Evolutionary conservation across 2,888 invertebrate species (phyloP), one percentile per base, ranked within the genome.

Genomic region (Melanchra persicariae): DNA sequence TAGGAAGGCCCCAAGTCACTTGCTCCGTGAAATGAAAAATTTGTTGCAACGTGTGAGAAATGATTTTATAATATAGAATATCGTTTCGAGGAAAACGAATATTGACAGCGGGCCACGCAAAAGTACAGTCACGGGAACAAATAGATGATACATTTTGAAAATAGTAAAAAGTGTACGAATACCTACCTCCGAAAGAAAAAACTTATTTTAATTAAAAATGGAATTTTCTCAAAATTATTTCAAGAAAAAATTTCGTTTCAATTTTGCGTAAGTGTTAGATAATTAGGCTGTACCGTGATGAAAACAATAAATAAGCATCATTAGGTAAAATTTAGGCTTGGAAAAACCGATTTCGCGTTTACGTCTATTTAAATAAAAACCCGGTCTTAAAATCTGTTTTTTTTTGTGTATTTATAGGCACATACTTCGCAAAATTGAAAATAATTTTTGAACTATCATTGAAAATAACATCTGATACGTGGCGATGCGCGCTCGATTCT

Each of bases 41-140:
- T 43, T 63, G 55, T 43, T 37, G 49, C 22, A 55, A 37, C 55
- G 49, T 45, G 37, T 58, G 52, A 52, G 24, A 73, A 73, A 40
- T 55, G 49, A 19, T 49, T 60, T 45, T 55, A 67, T 74, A 43
- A 64, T 51, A 19, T 51, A 37, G 26, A 49, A 54, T 22, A 37
- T 15, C 22, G 17, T 59, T 62, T 45, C 57, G 4, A 49, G n/a
- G 58, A 52, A 62, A 68, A 7, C n/a, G 9, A 37, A 59, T 51
- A n/a, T 60, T 75, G 54, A 70, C 70, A 60, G 22, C n/a, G 49
- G 15, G 62, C 70, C 77, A 76, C 17, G 24, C n/a, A 12, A 12
- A 4, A n/a, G 40, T 26, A 15, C 12, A 4, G 45, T 62, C 19
- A 54, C 9, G 10, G 2, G 10, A 19, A 4, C 19, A 19, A 54